Conservation (phyloP, 1,140 invertebrate genomes). For the Myzus persicae region DNA sequence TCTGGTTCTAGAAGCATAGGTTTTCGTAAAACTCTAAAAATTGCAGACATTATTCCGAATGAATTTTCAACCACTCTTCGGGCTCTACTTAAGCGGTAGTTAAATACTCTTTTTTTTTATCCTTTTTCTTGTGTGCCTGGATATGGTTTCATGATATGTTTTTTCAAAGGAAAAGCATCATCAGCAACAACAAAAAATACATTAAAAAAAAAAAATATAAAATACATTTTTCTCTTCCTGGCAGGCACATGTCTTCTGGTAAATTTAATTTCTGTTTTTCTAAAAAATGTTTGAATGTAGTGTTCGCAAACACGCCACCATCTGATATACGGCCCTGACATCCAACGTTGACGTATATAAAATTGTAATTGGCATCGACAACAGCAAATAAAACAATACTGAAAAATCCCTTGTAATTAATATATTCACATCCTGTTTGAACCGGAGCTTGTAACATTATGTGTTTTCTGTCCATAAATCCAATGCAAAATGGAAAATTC, state of each 20-base stretch:
- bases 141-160: slow-evolving; percentile 66
- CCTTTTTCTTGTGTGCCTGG: slow-evolving; percentile 65
- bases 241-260: background rate
- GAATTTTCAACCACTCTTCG: slow-evolving; percentile 67
- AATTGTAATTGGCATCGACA: too few species aligned
- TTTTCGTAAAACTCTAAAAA: slow-evolving; percentile 65
- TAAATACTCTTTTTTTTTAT: slow-evolving; percentile 64
- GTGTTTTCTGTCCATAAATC: too few species aligned
- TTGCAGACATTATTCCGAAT: slow-evolving; percentile 67
- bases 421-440: too few species aligned
- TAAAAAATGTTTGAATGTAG: slow-evolving; percentile 60
- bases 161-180: slow-evolving; percentile 66
- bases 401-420: too few species aligned
- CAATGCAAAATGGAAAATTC: too few species aligned
- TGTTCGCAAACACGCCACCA: too few species aligned
- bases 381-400: too few species aligned
- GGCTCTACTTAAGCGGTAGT: slow-evolving; percentile 64
- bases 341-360: too few species aligned
- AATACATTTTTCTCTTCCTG: background rate
- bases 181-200: slow-evolving; percentile 67
- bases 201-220: slow-evolving; percentile 60
- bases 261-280: slow-evolving; percentile 60
- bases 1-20: slow-evolving; percentile 63
- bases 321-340: too few species aligned
- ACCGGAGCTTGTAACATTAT: too few species aligned